Conservation (phyloP, 2,113 vertebrate genomes). For the Mormoops blainvillei region DNA sequence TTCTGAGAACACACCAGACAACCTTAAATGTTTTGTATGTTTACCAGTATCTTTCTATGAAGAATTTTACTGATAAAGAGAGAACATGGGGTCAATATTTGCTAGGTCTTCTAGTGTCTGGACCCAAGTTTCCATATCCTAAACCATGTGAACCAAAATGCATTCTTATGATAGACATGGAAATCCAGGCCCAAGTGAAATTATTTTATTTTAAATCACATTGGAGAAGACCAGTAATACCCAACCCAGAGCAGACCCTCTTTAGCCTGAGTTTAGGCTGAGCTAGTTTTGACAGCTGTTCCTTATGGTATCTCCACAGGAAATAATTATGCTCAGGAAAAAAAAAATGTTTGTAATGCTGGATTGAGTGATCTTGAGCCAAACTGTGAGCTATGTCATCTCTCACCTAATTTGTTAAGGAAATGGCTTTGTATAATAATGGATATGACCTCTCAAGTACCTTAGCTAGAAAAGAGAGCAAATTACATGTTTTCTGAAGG, state of each 20-base stretch:
- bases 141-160: background rate
- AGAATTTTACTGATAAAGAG: background rate
- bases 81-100: background rate
- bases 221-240: background rate
- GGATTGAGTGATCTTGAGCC: background rate
- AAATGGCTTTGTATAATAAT: conserved; percentile 1
- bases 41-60: background rate
- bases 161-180: background rate
- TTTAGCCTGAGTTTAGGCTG: background rate
- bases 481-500: background rate
- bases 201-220: background rate
- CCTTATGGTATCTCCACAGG: background rate
- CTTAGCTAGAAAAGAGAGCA: background rate
- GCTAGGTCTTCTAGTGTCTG: background rate
- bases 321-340: conserved; percentile 25
- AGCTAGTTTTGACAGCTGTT: background rate
- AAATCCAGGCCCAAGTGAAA: background rate
- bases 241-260: too few relatives aligned
- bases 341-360: background rate
- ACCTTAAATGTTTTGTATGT: background rate
- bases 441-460: background rate
- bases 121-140: background rate
- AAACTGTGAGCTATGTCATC: background rate
- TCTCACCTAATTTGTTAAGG: background rate
- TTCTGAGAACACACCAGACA: background rate